These are phyloP conservation scores for Xanthia togata DNA, from an alignment of 2,888 invertebrate species.

Conservation along the genomic window DNA sequence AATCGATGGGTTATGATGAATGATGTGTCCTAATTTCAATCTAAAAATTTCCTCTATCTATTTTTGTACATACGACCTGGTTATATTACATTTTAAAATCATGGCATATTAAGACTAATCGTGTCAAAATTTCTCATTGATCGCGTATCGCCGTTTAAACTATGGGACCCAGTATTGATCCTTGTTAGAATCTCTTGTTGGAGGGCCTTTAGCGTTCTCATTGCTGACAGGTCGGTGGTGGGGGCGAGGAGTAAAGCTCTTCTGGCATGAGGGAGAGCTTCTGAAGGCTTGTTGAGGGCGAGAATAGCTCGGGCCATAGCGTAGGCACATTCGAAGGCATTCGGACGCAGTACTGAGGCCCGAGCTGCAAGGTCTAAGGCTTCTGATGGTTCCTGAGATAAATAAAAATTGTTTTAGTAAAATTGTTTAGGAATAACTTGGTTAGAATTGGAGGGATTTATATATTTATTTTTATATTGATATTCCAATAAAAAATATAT, in stretches of 20 bases:
- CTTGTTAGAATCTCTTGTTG: conserved; percentile 93
- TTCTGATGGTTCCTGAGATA: conserved; percentile 93
- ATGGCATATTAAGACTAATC: conserved; percentile 89
- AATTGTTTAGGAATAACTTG: not conserved
- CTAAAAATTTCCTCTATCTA: conserved; percentile 34
- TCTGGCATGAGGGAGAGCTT: conserved; percentile 95
- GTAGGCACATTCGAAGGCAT: conserved; percentile 98
- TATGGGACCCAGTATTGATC: conserved; percentile 87
- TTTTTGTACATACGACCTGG: conserved; percentile 56
- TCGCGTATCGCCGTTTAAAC: conserved; percentile 82
- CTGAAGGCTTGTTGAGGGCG: conserved; percentile 93
- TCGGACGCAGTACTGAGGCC: conserved; percentile 95
- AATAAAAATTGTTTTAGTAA: not conserved
- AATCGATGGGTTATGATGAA: conserved; percentile 58
- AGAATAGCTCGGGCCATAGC: conserved; percentile 96
- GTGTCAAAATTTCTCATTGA: conserved; percentile 87
- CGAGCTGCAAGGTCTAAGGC: conserved; percentile 97
- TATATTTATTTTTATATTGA: not conserved
- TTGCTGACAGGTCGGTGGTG: conserved; percentile 93
- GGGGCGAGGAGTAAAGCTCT: conserved; percentile 95
- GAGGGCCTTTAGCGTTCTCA: conserved; percentile 93
- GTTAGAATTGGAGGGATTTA: not conserved
- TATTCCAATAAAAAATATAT: too few relatives aligned
- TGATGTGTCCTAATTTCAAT: conserved; percentile 31
- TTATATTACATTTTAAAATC: conserved; percentile 42